A percentile compares a stretch with the other conserved stretches of the same genome.
These are phyloP conservation scores for Oryzias sinensis DNA, from an alignment of 2,797 vertebrate genomes.

Conservation along the genomic window DNA sequence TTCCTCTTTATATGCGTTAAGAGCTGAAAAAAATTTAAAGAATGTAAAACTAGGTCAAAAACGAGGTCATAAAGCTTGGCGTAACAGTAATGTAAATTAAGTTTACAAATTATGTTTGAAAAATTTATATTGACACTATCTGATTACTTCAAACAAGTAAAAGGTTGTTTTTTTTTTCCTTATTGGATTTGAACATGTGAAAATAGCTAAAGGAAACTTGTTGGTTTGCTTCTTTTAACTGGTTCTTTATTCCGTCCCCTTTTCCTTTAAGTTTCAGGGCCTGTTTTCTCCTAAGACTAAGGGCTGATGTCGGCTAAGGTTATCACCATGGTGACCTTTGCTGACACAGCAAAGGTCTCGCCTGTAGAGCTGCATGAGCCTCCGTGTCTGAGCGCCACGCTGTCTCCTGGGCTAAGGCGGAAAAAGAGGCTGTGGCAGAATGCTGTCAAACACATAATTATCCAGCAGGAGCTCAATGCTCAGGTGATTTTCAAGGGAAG, in stretches of 20 bases:
- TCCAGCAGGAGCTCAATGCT: constrained; percentile 64
- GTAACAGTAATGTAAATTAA: too few relatives aligned
- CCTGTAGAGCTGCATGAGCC: constrained; percentile 48
- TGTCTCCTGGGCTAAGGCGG: constrained; percentile 70
- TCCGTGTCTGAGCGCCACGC: constrained; percentile 28
- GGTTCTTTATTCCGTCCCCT: not conserved
- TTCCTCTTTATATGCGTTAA: too few relatives aligned
- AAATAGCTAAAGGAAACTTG: not conserved
- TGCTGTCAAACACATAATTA: constrained; percentile 77
- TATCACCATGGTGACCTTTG: constrained; percentile 71
- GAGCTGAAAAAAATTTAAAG: too few relatives aligned
- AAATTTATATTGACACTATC: too few relatives aligned
- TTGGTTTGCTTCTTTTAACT: not conserved
- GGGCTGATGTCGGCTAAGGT: constrained; percentile 33
- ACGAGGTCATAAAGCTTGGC: too few relatives aligned
- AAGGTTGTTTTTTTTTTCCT: not conserved
- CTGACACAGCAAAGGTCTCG: constrained; percentile 53
- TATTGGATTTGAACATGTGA: not conserved
- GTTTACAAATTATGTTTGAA: too few relatives aligned
- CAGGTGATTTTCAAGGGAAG: constrained; percentile 47
- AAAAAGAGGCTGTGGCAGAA: constrained; percentile 80
- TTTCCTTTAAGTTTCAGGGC: constrained; percentile 14
- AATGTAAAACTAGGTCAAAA: too few relatives aligned
- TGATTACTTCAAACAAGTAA: too few relatives aligned
- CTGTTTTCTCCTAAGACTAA: constrained; percentile 36